Base-by-base conservation (phyloP, 1,140 invertebrate genomes). In the Anastrepha ludens region DNA sequence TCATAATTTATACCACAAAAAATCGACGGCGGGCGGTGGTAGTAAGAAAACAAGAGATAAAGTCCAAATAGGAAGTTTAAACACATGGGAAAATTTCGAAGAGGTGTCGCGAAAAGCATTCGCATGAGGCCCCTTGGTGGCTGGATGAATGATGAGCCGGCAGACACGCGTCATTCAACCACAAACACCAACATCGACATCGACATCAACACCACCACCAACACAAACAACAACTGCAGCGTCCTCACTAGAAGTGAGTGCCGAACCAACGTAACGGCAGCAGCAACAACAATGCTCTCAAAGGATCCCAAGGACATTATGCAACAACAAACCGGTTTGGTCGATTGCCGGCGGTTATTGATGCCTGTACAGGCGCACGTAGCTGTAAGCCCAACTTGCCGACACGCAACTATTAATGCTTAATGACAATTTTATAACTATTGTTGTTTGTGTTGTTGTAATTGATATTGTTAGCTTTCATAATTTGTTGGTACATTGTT, bases 391-490 rank as follows among this genome's bases (percentile, higher is more conserved):
- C 47, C 17, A 55, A 87, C 47, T 64, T 87, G 86, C 86, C 85
- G 17, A 86, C 85, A 86, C 55, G 85, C 55, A 29, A 86, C 59
- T 86, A 86, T 86, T 86, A 86, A 86, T 29, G 85, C 86, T 87
- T 65, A 87, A 87, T 87, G 85, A 47, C 85, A 41, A 62, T 86
- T 86, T 86, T 64, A 86, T 81, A 81, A 81, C 47, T 29, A 11
- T 50, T 47, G 13, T 58, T 58, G 41, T 17, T 62, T 50, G 2
- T 17, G 58, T 86, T 60, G 85, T 86, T 86, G 58, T 62, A 62
- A 60, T 13, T 86, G 86, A n/a, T 87, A 39, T 62, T 67, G 41
- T 67, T 74, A 74, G 67, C 67, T 74, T 47, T 47, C 11, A 7
- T 74, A 74, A 74, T 74, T 74, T 87, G 47, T 86, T 86, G 86